A percentile compares a stretch with the other conserved stretches of the same genome.
phyloP scores from a whole-genome alignment of 2,888 invertebrate genomes.

The Zaprionus obscuricornis region DNA sequence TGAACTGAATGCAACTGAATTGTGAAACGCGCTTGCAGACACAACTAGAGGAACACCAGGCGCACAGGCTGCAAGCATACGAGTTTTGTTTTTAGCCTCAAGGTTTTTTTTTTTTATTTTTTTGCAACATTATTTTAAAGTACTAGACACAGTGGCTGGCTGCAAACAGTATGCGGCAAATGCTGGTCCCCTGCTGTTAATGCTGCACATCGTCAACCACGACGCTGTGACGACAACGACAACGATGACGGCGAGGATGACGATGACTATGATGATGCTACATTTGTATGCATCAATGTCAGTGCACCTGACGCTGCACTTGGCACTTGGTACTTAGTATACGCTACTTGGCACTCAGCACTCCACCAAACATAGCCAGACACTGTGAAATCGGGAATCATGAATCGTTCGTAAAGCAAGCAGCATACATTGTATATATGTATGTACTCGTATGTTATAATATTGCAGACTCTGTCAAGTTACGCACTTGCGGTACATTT shows the following conservation, averaged over 20 bases:
- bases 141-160: constrained; percentile 6
- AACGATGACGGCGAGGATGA: too few species aligned
- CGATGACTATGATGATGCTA: constrained; percentile 10
- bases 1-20: constrained; percentile 17
- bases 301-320: constrained; percentile 66
- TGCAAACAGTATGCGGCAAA: constrained; percentile 14
- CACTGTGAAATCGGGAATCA: too few species aligned
- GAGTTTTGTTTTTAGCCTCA: constrained; percentile 47
- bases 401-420: too few species aligned
- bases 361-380: constrained; percentile 33
- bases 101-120: too few species aligned
- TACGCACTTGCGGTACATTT: constrained; percentile 61
- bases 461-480: constrained; percentile 35
- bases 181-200: background rate
- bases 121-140: constrained; percentile 43
- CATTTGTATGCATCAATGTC: constrained; percentile 61
- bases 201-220: too few species aligned
- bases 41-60: constrained; percentile 42
- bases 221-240: too few species aligned
- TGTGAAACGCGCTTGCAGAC: constrained; percentile 49
- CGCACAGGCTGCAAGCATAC: constrained; percentile 47
- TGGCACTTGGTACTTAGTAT: constrained; percentile 38
- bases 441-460: too few species aligned
- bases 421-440: too few species aligned
- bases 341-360: constrained; percentile 38